Conservation (phyloP, 2,888 invertebrate species). For the Iselma pallidipennis region DNA sequence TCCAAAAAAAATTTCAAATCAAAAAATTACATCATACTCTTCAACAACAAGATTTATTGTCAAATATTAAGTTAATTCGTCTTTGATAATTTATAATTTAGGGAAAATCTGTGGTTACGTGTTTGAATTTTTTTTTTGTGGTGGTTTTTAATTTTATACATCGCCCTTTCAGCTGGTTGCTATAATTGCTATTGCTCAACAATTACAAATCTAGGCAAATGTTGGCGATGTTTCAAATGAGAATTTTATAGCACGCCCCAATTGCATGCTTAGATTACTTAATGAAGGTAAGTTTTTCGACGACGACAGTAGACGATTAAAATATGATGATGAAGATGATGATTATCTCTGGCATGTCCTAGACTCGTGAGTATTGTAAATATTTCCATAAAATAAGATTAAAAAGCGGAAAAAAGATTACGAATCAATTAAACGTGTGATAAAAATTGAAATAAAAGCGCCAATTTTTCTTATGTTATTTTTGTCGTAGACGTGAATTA, state of each 20-base stretch:
- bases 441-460: background rate
- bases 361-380: background rate
- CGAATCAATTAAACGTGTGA: background rate
- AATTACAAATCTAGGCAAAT: background rate
- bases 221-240: slow-evolving; percentile 1
- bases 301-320: background rate
- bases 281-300: background rate
- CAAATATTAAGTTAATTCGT: too few relatives aligned
- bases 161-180: background rate
- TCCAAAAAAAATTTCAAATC: too few relatives aligned
- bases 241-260: slow-evolving; percentile 1
- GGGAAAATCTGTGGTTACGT: background rate
- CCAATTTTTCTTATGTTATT: background rate
- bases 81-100: too few relatives aligned
- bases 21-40: too few relatives aligned
- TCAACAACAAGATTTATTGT: too few relatives aligned
- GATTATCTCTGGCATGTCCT: background rate
- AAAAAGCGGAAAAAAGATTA: too few relatives aligned
- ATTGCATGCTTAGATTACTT: background rate
- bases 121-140: background rate
- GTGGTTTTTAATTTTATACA: background rate
- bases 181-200: background rate
- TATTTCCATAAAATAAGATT: background rate
- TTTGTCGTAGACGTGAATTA: background rate
- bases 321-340: too few relatives aligned